These are phyloP conservation scores for Verasper variegatus DNA, from an alignment of 2,113 vertebrate genomes.

Conservation along the genomic window DNA sequence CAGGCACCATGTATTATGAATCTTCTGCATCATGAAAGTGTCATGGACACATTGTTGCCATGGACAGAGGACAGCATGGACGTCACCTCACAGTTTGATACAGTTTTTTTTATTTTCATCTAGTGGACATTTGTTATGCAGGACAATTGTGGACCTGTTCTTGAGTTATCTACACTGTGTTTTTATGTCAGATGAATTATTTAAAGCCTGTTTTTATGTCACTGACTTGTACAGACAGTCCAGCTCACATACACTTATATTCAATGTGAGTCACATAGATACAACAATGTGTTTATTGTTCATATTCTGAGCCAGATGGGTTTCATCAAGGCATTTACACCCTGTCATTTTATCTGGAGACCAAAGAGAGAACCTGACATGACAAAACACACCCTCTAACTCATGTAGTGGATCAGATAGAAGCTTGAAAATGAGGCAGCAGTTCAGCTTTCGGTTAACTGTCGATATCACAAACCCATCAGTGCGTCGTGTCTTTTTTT, in stretches of 20 bases:
- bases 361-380: background rate
- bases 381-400: background rate
- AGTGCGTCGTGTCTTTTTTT: background rate
- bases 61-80: slow-evolving; percentile 9
- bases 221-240: background rate
- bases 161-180: slow-evolving; percentile 6
- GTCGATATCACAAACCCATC: slow-evolving; percentile 1
- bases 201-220: slow-evolving; percentile 47
- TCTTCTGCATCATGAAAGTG: slow-evolving; percentile 4
- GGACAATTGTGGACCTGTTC: too few species aligned
- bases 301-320: background rate
- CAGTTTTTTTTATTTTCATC: background rate
- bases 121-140: slow-evolving; percentile 8
- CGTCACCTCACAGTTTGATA: background rate
- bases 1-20: slow-evolving; percentile 20
- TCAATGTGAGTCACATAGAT: background rate
- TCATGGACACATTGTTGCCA: background rate
- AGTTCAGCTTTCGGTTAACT: background rate
- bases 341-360: background rate
- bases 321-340: background rate
- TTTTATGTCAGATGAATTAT: slow-evolving; percentile 33
- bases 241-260: background rate
- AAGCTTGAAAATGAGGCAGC: background rate
- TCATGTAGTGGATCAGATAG: background rate
- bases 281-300: background rate